A percentile compares a stretch with the other conserved stretches of the same genome.
Conservation (phyloP, 2,888 invertebrate species). For the Cephus pulcher region DNA sequence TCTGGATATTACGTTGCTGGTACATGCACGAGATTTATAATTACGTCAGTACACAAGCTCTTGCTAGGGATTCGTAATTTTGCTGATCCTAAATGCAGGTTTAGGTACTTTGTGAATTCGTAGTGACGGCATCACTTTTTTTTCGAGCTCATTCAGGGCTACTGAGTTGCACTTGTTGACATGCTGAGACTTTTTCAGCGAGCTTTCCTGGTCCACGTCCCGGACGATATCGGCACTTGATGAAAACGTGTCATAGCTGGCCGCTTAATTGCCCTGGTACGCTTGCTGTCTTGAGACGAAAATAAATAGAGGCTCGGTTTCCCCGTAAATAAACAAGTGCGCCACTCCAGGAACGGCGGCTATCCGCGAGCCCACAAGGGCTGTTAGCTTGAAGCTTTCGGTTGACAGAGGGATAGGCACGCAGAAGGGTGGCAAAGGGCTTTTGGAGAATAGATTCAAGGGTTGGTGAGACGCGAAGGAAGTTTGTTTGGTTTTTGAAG, state of each 20-base stretch:
- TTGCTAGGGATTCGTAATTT: neutral
- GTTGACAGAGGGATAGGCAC: conserved; percentile 30
- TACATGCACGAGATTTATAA: neutral
- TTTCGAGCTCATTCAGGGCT: no score
- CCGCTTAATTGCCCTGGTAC: neutral
- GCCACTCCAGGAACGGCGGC: conserved; percentile 31
- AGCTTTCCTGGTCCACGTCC: neutral
- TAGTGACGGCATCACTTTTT: no score
- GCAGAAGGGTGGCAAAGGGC: conserved; percentile 6
- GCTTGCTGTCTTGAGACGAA: conserved; percentile 9
- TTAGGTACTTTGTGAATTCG: no score
- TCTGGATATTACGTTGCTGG: neutral
- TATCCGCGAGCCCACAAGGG: conserved; percentile 31
- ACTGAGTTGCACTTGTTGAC: no score
- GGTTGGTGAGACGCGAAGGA: conserved; percentile 11
- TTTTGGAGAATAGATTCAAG: conserved; percentile 21
- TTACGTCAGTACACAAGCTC: neutral
- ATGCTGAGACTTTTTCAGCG: neutral
- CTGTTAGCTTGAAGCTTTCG: conserved; percentile 36
- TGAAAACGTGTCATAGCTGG: neutral
- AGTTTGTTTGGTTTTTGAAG: conserved; percentile 11
- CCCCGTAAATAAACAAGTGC: conserved; percentile 38
- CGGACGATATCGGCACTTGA: neutral
- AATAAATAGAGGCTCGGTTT: conserved; percentile 9
- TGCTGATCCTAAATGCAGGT: neutral